These are phyloP conservation scores for Riparia riparia DNA, from an alignment of 2,113 vertebrate species.

Conservation along the genomic window DNA sequence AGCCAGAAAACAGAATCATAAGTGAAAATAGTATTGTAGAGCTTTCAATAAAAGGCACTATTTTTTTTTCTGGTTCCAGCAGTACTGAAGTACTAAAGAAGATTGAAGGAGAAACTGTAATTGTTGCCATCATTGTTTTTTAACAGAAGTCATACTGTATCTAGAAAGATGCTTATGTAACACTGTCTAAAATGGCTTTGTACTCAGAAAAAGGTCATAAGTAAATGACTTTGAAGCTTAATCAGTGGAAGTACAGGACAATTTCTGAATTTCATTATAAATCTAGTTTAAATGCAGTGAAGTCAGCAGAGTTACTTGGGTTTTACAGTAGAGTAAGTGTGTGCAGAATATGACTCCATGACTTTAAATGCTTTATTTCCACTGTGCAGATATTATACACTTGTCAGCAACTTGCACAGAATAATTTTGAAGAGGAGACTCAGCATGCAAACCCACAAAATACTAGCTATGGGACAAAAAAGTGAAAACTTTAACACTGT, in stretches of 20 bases:
- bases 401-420: neutral
- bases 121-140: neutral
- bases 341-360: neutral
- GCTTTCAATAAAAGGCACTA: neutral
- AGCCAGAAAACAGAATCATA: neutral
- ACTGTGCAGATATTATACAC: neutral
- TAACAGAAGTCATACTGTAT: neutral
- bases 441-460: neutral
- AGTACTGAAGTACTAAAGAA: neutral
- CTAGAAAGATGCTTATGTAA: neutral
- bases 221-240: neutral
- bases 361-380: neutral
- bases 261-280: conserved; percentile 9
- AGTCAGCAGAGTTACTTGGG: neutral
- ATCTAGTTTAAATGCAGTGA: neutral
- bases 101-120: neutral
- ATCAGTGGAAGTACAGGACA: neutral
- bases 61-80: neutral
- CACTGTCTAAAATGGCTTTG: neutral
- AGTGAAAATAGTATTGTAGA: neutral
- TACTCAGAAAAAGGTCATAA: conserved; percentile 33
- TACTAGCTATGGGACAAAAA: neutral
- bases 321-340: neutral
- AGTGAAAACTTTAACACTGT: neutral
- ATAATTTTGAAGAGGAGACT: neutral